Percentiles rank a stretch among this genome's conserved stretches.
Evolutionary conservation across 2,797 vertebrate species (phyloP).

Genomic region (Cuniculus paca): DNA sequence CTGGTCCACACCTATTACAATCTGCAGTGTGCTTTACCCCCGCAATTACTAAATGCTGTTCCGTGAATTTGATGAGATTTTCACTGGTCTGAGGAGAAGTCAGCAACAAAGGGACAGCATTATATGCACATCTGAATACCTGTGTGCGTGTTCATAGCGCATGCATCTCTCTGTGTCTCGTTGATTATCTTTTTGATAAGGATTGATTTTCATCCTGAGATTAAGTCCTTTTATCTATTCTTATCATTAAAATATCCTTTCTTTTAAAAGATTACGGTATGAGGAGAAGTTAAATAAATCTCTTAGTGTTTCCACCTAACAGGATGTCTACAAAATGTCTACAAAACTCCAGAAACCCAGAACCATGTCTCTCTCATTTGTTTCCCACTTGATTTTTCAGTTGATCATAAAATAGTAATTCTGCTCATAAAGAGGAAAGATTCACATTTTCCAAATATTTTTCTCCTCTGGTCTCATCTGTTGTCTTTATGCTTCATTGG

Average conservation of each 20-base stretch:
- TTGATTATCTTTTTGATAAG: not conserved
- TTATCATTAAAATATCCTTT: conserved; percentile 13
- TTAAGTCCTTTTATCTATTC: not conserved
- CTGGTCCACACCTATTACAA: not conserved
- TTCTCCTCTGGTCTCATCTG: not conserved
- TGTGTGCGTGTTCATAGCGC: fast-evolving
- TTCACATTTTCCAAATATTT: not conserved
- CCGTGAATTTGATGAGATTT: not conserved
- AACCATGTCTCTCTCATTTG: too few species aligned
- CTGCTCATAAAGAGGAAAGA: not conserved
- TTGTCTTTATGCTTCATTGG: conserved; percentile 28
- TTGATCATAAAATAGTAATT: not conserved
- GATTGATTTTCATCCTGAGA: conserved; percentile 42
- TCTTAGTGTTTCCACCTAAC: not conserved
- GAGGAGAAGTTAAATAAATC: not conserved
- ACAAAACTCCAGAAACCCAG: not conserved
- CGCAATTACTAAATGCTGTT: not conserved
- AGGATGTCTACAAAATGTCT: not conserved
- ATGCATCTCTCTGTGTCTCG: not conserved
- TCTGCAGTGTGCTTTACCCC: not conserved
- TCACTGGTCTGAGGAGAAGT: not conserved
- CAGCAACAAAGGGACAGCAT: not conserved
- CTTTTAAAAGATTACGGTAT: not conserved
- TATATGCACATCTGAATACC: not conserved
- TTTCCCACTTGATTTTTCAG: not conserved